Evolutionary conservation across 2,888 invertebrate genomes (phyloP), one percentile per base, ranked within the genome.

Genomic region (Icerya purchasi): DNA sequence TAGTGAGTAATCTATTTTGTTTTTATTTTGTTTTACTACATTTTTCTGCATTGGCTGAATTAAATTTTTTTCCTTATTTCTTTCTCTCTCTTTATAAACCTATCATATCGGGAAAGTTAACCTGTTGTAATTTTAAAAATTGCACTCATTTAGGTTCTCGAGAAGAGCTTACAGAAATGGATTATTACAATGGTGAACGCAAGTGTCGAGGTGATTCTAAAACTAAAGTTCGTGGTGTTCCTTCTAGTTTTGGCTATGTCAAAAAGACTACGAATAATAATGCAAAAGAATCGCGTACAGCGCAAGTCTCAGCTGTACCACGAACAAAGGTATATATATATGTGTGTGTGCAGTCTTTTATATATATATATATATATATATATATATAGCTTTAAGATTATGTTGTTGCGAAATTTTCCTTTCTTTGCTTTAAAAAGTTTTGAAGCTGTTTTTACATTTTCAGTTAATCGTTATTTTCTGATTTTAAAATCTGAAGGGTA

Each of bases 291-390:
- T 67, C 78, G 61, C 76, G 77, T 69, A 86, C 87, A 8, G 86
- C 86, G 53, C 85, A 87, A 73, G 86, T 87, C 36, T 85, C 87
- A 57, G 86, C 86, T 2, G 87, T 88, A 52, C 87, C 87, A 8
- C 77, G 87, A 67, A 85, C 86, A 1, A 87, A 88, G 74, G 84
- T 73, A 66, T 50, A 19, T 61, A 19, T n/a, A n/a, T n/a, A n/a
- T n/a, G n/a, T n/a, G n/a, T n/a, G n/a, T n/a, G n/a, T n/a, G n/a
- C n/a, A n/a, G n/a, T n/a, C n/a, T n/a, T n/a, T n/a, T n/a, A n/a
- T n/a, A n/a, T n/a, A n/a, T n/a, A n/a, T n/a, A n/a, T n/a, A n/a
- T n/a, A n/a, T n/a, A n/a, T n/a, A n/a, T n/a, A n/a, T n/a, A n/a
- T n/a, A n/a, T n/a, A n/a, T n/a, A n/a, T n/a, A n/a, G n/a, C n/a